phyloP scores from a whole-genome alignment of 1,140 invertebrate species.

The Nebria ingens region DNA sequence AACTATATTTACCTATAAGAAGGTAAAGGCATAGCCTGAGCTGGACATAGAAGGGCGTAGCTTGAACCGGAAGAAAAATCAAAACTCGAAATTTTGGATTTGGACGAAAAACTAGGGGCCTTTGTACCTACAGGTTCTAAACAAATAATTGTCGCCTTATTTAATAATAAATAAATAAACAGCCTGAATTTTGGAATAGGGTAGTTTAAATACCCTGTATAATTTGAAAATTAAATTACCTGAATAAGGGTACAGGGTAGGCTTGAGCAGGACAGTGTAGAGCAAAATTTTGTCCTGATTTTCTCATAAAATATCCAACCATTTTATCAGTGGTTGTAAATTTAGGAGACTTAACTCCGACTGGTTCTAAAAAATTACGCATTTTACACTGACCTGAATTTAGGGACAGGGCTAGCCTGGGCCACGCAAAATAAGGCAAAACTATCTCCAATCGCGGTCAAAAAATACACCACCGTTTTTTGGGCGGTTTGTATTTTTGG shows the following conservation, averaged over 20 bases:
- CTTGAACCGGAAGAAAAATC: constrained; percentile 19
- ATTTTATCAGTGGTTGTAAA: constrained; percentile 49
- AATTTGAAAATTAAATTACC: constrained; percentile 29
- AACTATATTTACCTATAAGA: constrained; percentile 50
- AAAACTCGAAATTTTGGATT: constrained; percentile 32
- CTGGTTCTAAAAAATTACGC: constrained; percentile 42
- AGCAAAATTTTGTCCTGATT: constrained; percentile 23
- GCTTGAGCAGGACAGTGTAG: constrained; percentile 46
- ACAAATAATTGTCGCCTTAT: constrained; percentile 6
- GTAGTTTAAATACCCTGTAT: not conserved
- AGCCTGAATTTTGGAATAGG: not conserved
- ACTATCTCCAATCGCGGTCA: constrained; percentile 23
- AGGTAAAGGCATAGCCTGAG: constrained; percentile 57
- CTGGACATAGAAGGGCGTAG: constrained; percentile 51
- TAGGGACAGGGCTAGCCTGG: constrained; percentile 63
- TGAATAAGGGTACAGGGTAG: constrained; percentile 36
- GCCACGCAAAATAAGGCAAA: constrained; percentile 61
- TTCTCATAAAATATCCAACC: constrained; percentile 33
- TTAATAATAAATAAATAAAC: not conserved
- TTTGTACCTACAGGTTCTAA: constrained; percentile 32
- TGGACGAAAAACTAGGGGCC: constrained; percentile 42
- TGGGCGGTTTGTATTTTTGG: constrained; percentile 43
- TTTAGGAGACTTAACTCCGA: constrained; percentile 54
- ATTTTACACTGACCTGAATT: constrained; percentile 46
- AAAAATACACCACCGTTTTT: constrained; percentile 38